Base-by-base conservation (phyloP, 1,140 invertebrate genomes). In the Caenorhabditis remanei region DNA sequence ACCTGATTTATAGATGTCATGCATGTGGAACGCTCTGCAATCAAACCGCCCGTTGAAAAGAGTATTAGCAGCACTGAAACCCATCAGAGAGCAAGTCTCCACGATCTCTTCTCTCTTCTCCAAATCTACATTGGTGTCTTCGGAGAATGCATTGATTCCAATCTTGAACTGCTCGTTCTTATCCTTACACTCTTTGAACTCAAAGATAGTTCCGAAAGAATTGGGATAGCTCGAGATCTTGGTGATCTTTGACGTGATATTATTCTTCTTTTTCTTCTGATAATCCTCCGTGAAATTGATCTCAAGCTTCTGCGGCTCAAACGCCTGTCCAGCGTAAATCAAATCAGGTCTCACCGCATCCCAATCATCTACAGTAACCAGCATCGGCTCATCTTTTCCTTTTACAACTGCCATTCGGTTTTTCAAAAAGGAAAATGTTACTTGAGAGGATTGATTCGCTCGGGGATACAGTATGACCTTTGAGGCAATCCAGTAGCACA, bases 321-420 rank as follows among this genome's bases (percentile, higher is more conserved):
- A 79, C 11, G 46, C 43, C 13, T 9, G 21, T 50, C 71, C 71
- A 14, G 11, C 24, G n/a, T 24, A 79, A 4, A 79, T 79, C 9
- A 32, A 11, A 50, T 79, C 71, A 5, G 71, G n/a, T 2, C 9
- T 14, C n/a, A 79, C 46, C 1, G 13, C 24, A 7, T 79, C 8
- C 43, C 43, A 50, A 9, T 50, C 14, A 6, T 79, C 46, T 11
- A 24, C n/a, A 8, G 8, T 50, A 7, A 79, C 71, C 2, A 8
- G 43, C 71, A 79, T 79, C 21, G 71, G 71, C 46, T 79, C 71
- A 24, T 79, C 46, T 4, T 50, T 13, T 13, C 71, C 71, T 79
- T 79, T 79, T 4, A 79, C 46, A 6, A 79, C 71, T 24, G 71
- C 71, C 71, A 79, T 50, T 24, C 71, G 46, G 24, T 79, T 79